A percentile compares a stretch with the other conserved stretches of the same genome.
phyloP scores from a whole-genome alignment of 2,888 invertebrate genomes.

The Caenorhabditis afra region DNA sequence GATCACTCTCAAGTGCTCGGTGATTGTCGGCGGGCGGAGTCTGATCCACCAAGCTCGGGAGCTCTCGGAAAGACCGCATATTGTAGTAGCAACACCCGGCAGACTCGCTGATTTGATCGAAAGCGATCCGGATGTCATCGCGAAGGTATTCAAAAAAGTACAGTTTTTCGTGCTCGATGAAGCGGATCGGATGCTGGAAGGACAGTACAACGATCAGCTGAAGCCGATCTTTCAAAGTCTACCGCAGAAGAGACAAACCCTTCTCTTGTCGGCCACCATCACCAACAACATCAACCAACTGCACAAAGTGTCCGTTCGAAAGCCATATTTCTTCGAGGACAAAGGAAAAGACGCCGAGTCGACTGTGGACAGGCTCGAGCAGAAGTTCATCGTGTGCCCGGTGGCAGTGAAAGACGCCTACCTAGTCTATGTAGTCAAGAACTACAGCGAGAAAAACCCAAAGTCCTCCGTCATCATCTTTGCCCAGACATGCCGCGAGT shows the following conservation, averaged over 20 bases:
- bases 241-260: conserved; percentile 82
- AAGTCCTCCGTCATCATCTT: conserved; percentile 93
- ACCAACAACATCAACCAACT: conserved; percentile 88
- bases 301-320: conserved; percentile 82
- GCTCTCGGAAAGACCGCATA: conserved; percentile 90
- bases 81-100: conserved; percentile 97
- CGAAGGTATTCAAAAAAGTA: conserved; percentile 85
- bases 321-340: conserved; percentile 85
- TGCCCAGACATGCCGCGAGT: conserved; percentile 88
- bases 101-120: conserved; percentile 92
- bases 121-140: conserved; percentile 83
- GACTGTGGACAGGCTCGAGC: conserved; percentile 88
- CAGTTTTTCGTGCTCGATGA: conserved; percentile 95
- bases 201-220: conserved; percentile 83
- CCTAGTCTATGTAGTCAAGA: conserved; percentile 68
- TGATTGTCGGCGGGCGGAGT: conserved; percentile 87
- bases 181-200: conserved; percentile 89
- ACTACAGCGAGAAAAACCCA: conserved; percentile 84
- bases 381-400: conserved; percentile 91
- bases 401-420: conserved; percentile 86
- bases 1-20: conserved; percentile 88
- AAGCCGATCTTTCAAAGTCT: conserved; percentile 86
- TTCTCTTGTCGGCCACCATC: conserved; percentile 88
- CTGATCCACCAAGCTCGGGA: conserved; percentile 89
- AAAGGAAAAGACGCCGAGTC: conserved; percentile 53